phyloP scores from a whole-genome alignment of 2,888 invertebrate species.

The Flabesymbios commensalis region DNA sequence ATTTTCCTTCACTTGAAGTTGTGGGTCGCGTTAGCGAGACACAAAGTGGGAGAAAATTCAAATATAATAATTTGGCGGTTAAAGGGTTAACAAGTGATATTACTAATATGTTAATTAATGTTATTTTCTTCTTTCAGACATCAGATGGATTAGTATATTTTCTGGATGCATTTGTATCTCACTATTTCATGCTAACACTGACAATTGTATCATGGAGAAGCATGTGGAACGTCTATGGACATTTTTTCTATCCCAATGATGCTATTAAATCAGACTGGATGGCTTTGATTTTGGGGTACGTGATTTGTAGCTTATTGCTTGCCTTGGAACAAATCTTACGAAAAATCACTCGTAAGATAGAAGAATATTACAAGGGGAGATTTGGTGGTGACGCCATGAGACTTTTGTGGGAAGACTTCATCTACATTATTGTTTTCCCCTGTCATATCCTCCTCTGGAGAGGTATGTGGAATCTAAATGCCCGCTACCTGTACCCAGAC shows the following conservation, averaged over 20 bases:
- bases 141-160: constrained; percentile 2
- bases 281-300: constrained; percentile 13
- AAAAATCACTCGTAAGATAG: not conserved
- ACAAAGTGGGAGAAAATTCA: too few species aligned
- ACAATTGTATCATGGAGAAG: constrained; percentile 21
- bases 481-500: constrained; percentile 17
- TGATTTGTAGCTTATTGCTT: not conserved
- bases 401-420: constrained; percentile 17
- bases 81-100: too few species aligned
- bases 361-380: not conserved
- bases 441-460: constrained; percentile 20
- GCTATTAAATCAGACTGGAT: not conserved
- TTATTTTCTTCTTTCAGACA: not conserved
- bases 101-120: too few species aligned
- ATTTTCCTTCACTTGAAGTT: too few species aligned
- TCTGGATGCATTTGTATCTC: constrained; percentile 19
- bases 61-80: too few species aligned
- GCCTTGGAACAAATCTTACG: constrained; percentile 6
- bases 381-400: too few species aligned
- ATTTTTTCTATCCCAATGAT: constrained; percentile 1
- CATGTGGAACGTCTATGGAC: constrained; percentile 1
- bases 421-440: constrained; percentile 13
- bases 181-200: constrained; percentile 18
- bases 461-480: constrained; percentile 22
- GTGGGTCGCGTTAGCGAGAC: too few species aligned